Base-by-base conservation (phyloP, 2,113 vertebrate species). In the Serilophus lunatus region DNA sequence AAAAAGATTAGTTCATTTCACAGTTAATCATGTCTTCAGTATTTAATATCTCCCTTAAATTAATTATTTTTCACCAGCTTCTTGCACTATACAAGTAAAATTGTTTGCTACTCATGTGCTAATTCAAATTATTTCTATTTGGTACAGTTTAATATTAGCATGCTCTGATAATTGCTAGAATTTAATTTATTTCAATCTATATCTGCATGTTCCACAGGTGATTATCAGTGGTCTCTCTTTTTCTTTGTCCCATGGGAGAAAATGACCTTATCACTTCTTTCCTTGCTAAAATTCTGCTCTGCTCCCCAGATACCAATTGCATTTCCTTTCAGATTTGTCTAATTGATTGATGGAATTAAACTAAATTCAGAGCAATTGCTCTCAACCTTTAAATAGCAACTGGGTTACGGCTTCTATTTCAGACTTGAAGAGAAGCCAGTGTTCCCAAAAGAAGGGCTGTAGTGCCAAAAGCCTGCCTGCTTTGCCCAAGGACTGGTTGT, bases 311-410 rank as follows among this genome's bases (percentile, higher is more conserved):
- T 65, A 82, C 59, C 63, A 63, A 35, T 81, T 85, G 63, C 0
- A 0, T 83, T 94, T 93, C 68, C 71, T 92, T 90, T 92, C 47
- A 74, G 68, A 83, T 95, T 94, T 92, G 29, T 88, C 59, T 94
- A 88, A 90, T 70, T 93, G 88, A 90, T 88, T 75, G 90, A 88
- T 95, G 71, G 82, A 90, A 95, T 90, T 83, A 90, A 83, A 85
- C 71, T 88, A 61, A 94, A 90, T 68, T 86, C 38, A 54, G 86
- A 80, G 53, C 16, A 92, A 83, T 88, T 90, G 45, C 79, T 88
- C 63, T 82, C 92, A 90, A 12, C 47, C 76, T 86, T 90, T 93
- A 63, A 77, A 92, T 74, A 93, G 88, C 42, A 77, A 29, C 71
- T 36, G 64, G 14, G 44, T 50, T 88, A 42, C 65, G 77, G 64